Percentiles rank a stretch among this genome's conserved stretches.
Conservation (phyloP, 2,797 vertebrate species). For the Galago senegalensis region DNA sequence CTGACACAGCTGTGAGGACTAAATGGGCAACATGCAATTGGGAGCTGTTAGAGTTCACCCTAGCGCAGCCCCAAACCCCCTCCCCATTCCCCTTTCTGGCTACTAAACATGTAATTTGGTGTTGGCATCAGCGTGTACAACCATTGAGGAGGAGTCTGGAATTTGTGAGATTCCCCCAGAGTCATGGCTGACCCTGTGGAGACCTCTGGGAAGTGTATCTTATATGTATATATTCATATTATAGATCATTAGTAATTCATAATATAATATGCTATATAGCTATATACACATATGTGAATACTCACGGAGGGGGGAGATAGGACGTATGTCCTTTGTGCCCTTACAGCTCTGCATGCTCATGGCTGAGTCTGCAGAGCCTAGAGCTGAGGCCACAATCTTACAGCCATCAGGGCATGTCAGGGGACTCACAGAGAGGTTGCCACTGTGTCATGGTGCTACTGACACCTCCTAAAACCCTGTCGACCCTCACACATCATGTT, state of each 20-base stretch:
- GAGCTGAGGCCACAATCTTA: not conserved
- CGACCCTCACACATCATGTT: not conserved
- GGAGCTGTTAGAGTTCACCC: not conserved
- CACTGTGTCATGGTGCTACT: not conserved
- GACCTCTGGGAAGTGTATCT: not conserved
- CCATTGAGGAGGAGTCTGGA: not conserved
- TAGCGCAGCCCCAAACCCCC: not conserved
- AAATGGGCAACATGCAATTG: not conserved
- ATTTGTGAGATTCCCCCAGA: not conserved
- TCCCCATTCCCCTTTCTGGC: not conserved
- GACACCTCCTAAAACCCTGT: not conserved
- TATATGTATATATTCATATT: not conserved
- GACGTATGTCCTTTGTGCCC: not conserved
- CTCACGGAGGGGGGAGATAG: not conserved
- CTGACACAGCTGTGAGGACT: not conserved
- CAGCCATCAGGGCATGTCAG: not conserved
- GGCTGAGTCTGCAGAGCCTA: not conserved
- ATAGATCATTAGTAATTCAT: not conserved
- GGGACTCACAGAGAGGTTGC: not conserved
- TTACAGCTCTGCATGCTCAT: too few relatives aligned
- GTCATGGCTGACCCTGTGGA: not conserved
- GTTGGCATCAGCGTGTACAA: not conserved
- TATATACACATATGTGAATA: not conserved
- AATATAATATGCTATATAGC: not conserved
- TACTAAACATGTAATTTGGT: not conserved